Evolutionary conservation across 2,888 invertebrate genomes (phyloP).

Genomic region (Drosophila prolongata): DNA sequence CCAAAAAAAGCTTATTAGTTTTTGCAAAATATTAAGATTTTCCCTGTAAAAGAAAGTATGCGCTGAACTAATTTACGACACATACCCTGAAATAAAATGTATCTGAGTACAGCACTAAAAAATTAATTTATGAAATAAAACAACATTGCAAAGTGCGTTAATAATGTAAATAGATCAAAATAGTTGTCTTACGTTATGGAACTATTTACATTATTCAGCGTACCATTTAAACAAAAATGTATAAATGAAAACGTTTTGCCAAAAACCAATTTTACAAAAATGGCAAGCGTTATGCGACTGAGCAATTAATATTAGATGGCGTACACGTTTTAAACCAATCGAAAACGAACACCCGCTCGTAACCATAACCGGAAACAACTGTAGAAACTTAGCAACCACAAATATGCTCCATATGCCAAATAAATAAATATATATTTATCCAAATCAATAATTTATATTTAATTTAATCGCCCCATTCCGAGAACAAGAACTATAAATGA

Average conservation of each 20-base stretch:
- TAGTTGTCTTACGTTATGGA: background rate
- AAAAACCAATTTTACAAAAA: constrained; percentile 30
- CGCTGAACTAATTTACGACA: background rate
- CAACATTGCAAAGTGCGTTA: background rate
- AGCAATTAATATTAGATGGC: constrained; percentile 47
- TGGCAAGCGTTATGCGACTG: constrained; percentile 47
- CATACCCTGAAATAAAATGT: background rate
- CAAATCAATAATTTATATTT: constrained; percentile 14
- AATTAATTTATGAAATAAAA: background rate
- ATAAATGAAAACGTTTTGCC: constrained; percentile 28
- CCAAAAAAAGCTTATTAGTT: constrained; percentile 47
- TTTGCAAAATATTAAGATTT: constrained; percentile 32
- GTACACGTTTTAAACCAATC: constrained; percentile 37
- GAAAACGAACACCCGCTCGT: constrained; percentile 7
- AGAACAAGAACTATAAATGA: no score
- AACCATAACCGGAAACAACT: constrained; percentile 40
- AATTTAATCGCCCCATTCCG: background rate
- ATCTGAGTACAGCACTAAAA: background rate
- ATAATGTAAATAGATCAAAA: background rate
- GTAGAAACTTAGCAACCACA: constrained; percentile 42
- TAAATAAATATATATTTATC: constrained; percentile 59
- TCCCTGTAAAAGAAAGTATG: background rate
- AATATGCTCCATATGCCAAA: constrained; percentile 65
- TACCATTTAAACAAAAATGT: constrained; percentile 31
- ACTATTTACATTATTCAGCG: background rate